phyloP scores from a whole-genome alignment of 2,888 invertebrate genomes.

The Tromatobia lineatoria region DNA sequence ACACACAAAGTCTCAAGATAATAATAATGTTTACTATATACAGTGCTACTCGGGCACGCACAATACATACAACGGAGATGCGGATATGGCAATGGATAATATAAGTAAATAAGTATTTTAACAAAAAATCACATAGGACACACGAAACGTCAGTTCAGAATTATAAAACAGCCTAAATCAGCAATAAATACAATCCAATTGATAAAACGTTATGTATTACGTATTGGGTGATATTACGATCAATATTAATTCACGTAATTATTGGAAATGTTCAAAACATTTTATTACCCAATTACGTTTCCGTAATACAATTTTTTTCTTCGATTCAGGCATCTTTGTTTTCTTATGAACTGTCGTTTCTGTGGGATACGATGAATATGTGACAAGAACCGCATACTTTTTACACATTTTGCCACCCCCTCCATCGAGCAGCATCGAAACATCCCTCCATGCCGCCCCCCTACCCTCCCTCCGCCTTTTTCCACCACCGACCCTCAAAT shows the following conservation, averaged over 20 bases:
- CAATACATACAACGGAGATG: conserved; percentile 55
- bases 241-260: not conserved
- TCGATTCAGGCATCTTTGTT: not conserved
- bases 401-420: conserved; percentile 75
- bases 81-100: conserved; percentile 49
- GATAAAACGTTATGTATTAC: not conserved
- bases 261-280: not conserved
- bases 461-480: conserved; percentile 27
- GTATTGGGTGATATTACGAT: too few relatives aligned
- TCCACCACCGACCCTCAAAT: conserved; percentile 39
- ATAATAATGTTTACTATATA: conserved; percentile 47
- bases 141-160: not conserved
- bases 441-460: conserved; percentile 24
- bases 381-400: conserved; percentile 74
- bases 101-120: conserved; percentile 17
- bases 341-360: not conserved
- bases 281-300: not conserved
- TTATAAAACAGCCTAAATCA: not conserved
- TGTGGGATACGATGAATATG: conserved; percentile 12
- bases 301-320: not conserved
- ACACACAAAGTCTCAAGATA: conserved; percentile 47
- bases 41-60: conserved; percentile 51
- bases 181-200: not conserved
- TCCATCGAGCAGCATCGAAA: conserved; percentile 36
- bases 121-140: conserved; percentile 10